These are phyloP conservation scores for Prionace glauca DNA, from an alignment of 2,797 vertebrate genomes.

Conservation along the genomic window DNA sequence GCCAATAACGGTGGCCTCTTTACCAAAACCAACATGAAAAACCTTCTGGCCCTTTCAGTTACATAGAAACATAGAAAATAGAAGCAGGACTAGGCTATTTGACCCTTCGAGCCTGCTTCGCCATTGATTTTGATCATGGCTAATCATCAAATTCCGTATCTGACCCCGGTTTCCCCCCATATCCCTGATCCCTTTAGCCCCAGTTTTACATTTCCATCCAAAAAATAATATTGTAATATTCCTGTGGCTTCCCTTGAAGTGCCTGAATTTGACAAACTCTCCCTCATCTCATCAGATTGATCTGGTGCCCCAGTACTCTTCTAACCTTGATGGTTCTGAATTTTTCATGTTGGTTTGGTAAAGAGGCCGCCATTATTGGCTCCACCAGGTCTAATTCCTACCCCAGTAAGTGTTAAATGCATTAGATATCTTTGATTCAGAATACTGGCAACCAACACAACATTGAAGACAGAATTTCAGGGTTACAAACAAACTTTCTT, in stretches of 20 bases:
- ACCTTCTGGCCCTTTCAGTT: not conserved
- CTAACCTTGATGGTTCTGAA: not conserved
- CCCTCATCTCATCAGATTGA: not conserved
- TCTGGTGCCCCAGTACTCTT: not conserved
- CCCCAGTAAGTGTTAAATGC: not conserved
- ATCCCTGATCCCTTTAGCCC: no score
- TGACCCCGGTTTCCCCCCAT: no score
- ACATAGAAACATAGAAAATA: no score
- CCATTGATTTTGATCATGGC: no score
- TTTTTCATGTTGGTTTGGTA: not conserved
- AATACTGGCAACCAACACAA: not conserved
- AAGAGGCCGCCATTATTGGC: not conserved
- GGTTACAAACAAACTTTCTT: not conserved
- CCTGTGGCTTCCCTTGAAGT: not conserved
- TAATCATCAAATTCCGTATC: no score
- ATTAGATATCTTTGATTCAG: not conserved
- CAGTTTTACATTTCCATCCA: not conserved
- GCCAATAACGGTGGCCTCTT: not conserved
- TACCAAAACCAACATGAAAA: not conserved
- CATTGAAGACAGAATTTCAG: not conserved
- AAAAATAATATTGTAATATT: not conserved
- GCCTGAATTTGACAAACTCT: not conserved
- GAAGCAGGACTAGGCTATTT: no score
- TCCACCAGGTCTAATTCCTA: not conserved
- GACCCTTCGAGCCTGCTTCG: no score